Percentiles rank a stretch among this genome's conserved stretches.
phyloP scores from a whole-genome alignment of 2,113 vertebrate species.

The Oncorhynchus nerka region DNA sequence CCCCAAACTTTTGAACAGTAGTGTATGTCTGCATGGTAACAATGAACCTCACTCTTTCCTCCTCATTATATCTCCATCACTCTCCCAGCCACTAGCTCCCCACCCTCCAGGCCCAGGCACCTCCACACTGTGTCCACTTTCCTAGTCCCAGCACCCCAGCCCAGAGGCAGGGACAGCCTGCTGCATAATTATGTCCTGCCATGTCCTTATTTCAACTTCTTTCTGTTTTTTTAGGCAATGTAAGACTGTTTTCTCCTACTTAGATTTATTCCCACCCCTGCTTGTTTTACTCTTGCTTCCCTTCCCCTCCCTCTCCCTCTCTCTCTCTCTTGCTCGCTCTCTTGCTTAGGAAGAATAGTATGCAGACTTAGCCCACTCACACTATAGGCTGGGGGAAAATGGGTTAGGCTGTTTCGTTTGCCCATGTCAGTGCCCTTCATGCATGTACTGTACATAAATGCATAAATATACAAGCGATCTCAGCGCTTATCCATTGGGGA shows the following conservation, averaged over 20 bases:
- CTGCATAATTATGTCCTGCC: background rate
- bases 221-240: background rate
- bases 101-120: too few relatives aligned
- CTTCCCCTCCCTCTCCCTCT: background rate
- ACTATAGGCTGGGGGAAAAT: background rate
- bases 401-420: background rate
- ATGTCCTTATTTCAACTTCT: background rate
- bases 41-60: too few relatives aligned
- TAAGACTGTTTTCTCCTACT: background rate
- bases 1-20: too few relatives aligned
- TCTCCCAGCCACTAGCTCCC: too few relatives aligned
- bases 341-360: background rate
- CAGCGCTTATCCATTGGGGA: background rate
- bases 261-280: background rate
- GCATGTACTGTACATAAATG: background rate
- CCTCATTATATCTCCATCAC: too few relatives aligned
- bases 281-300: background rate
- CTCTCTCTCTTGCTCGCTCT: background rate
- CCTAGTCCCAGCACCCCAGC: too few relatives aligned
- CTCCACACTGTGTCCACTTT: too few relatives aligned
- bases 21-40: too few relatives aligned
- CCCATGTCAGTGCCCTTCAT: background rate
- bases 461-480: background rate
- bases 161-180: too few relatives aligned
- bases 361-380: too few relatives aligned